Evolutionary conservation across 2,113 vertebrate species (phyloP), one percentile per base, ranked within the genome.

Genomic region (Boulengeromyrus knoepffleri): DNA sequence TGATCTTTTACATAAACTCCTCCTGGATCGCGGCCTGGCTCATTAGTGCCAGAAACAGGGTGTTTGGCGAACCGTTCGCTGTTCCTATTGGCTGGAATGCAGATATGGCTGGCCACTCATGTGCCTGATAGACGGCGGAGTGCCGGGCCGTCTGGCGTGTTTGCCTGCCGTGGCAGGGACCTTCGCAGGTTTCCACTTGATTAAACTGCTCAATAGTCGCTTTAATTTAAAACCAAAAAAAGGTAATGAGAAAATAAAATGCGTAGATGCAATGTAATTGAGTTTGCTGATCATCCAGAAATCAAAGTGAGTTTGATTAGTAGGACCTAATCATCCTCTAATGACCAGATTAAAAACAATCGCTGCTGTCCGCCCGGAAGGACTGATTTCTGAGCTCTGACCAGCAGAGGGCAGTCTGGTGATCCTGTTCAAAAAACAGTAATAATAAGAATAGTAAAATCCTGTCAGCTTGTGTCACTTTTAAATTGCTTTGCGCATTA

Each of bases 101-200:
- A 93, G 93, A 95, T 95, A 94, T 94, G 93, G 94, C 94, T 92
- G 90, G 89, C 90, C 36, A 77, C 90, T 91, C 92, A 92, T 95
- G 94, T 95, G 93, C 92, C 93, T 95, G 95, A 95, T 96, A 94
- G 95, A 93, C 93, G 88, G 91, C 90, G 93, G 92, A 93, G 90
- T 93, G 93, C 93, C 88, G 91, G 94, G 93, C 92, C 92, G 92
- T 93, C 94, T 90, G 93, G 93, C 89, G 89, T 95, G 94, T 95
- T 93, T 95, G 94, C 94, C 91, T 92, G 91, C 92, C 90, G 93
- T 94, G 94, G 95, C 94, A 94, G 88, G 90, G 93, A 95, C 94
- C 94, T 96, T 95, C 94, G 92, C 92, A 93, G 93, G 93, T 95
- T 96, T 95, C 93, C 95, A 95, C 95, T 96, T 95, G 94, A 96